A percentile compares a stretch with the other conserved stretches of the same genome.
Conservation (phyloP, 2,797 vertebrate species). For the Erpetoichthys calabaricus region DNA sequence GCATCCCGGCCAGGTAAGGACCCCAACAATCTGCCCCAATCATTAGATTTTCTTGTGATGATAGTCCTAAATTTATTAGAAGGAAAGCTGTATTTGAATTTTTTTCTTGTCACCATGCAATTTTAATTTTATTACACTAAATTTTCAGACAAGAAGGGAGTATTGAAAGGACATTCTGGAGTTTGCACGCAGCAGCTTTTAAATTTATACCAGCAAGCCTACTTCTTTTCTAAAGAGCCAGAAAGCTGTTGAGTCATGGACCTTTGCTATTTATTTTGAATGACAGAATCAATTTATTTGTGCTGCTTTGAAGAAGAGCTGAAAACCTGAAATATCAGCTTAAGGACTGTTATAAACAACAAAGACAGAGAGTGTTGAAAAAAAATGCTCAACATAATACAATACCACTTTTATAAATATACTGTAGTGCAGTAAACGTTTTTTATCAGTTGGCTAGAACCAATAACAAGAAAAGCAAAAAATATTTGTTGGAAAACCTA, state of each 20-base stretch:
- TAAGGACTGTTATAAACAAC: conserved; percentile 23
- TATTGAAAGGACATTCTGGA: not conserved
- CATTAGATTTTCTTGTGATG: too few species aligned
- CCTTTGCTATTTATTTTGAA: conserved; percentile 22
- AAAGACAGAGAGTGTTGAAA: conserved; percentile 24
- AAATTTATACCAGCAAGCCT: not conserved
- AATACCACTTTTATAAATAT: conserved; percentile 17
- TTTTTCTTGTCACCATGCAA: too few species aligned
- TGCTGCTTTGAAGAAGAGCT: conserved; percentile 14
- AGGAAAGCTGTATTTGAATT: too few species aligned
- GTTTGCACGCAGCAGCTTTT: conserved; percentile 24
- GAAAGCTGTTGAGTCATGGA: conserved; percentile 16
- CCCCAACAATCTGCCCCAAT: too few species aligned
- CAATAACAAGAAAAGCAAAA: not conserved
- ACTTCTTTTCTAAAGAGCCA: conserved; percentile 1
- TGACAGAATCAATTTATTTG: conserved; percentile 37
- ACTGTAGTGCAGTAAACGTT: too few species aligned
- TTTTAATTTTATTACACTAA: too few species aligned
- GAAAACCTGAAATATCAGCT: conserved; percentile 25
- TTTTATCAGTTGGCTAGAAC: not conserved
- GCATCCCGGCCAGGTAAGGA: too few species aligned
- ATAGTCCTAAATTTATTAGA: too few species aligned
- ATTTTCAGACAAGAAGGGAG: too few species aligned
- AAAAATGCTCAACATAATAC: conserved; percentile 29
- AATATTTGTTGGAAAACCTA: too few species aligned